phyloP scores from a whole-genome alignment of 2,113 vertebrate genomes.

The Aphyosemion australe region DNA sequence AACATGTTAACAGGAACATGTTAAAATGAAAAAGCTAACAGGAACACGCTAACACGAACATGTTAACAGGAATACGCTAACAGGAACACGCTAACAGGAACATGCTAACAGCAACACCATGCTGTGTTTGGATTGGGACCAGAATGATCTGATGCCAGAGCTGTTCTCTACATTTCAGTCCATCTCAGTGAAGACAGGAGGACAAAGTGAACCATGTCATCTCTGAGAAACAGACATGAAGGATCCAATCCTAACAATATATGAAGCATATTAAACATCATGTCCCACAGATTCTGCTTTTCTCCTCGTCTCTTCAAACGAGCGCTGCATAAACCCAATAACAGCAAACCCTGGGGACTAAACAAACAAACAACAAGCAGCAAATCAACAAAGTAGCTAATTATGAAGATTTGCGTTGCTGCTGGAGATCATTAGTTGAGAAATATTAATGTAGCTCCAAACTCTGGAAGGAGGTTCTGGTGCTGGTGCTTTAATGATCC shows the following conservation, averaged over 20 bases:
- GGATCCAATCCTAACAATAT: background rate
- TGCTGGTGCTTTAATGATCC: conserved; percentile 25
- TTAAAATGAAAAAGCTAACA: no score
- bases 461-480: conserved; percentile 24
- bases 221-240: background rate
- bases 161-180: background rate
- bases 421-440: conserved; percentile 51
- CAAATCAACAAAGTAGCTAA: conserved; percentile 59
- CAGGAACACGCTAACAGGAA: no score
- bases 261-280: conserved; percentile 31
- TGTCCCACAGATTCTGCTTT: conserved; percentile 20
- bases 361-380: conserved; percentile 53
- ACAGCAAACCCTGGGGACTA: conserved; percentile 17
- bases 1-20: no score
- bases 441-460: conserved; percentile 30
- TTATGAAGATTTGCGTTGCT: conserved; percentile 55
- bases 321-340: conserved; percentile 27
- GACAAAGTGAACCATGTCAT: background rate
- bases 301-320: background rate
- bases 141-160: no score
- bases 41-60: no score
- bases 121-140: no score
- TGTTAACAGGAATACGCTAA: no score
- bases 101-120: no score
- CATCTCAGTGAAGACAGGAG: background rate